Evolutionary conservation across 1,140 invertebrate species (phyloP).

Genomic region (Heliconius eleuchia): DNA sequence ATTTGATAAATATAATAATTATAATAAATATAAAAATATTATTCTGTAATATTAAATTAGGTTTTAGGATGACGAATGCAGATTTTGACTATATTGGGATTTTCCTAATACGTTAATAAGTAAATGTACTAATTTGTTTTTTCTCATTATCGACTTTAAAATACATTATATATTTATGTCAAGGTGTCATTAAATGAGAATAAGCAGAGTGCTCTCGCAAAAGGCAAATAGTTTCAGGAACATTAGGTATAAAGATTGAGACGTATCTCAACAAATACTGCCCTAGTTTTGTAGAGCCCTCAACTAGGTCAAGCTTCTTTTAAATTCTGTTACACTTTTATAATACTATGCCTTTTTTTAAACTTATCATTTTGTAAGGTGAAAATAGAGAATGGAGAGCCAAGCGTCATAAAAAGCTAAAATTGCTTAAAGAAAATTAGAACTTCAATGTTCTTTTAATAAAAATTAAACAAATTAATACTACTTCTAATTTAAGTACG

Average conservation of each 20-base stretch:
- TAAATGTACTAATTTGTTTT: slow-evolving; percentile 16
- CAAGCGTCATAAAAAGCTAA: too few relatives aligned
- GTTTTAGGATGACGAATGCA: background rate
- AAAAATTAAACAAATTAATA: too few relatives aligned
- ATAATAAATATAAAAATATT: background rate
- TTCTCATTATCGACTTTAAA: slow-evolving; percentile 28
- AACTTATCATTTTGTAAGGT: too few relatives aligned
- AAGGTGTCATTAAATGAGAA: slow-evolving; percentile 43
- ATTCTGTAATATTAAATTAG: background rate
- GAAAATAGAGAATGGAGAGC: too few relatives aligned
- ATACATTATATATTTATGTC: slow-evolving; percentile 43
- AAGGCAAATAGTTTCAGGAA: background rate
- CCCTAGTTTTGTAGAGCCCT: slow-evolving; percentile 1
- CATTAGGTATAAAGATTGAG: background rate
- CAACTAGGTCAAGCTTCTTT: background rate
- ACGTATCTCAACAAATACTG: background rate
- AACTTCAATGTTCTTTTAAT: too few relatives aligned
- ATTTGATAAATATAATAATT: background rate
- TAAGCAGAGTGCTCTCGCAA: slow-evolving; percentile 36
- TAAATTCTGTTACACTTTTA: background rate
- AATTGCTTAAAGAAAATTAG: too few relatives aligned
- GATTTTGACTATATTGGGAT: slow-evolving; percentile 4
- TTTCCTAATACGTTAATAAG: slow-evolving; percentile 19
- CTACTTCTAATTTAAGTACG: too few relatives aligned
- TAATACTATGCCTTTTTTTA: too few relatives aligned